Conservation (phyloP, 2,888 invertebrate species). For the Helicoverpa assulta region DNA sequence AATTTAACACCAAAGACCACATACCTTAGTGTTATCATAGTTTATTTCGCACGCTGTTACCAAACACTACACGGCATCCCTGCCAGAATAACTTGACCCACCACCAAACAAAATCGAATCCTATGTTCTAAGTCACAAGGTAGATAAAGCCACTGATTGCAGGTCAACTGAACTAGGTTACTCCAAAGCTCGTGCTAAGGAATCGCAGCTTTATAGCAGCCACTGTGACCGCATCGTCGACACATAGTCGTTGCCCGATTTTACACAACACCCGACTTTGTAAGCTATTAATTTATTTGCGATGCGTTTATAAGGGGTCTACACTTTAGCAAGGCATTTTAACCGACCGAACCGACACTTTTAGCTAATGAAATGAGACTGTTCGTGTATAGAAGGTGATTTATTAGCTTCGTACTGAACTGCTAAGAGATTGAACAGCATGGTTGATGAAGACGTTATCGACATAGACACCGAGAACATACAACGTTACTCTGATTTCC, state of each 20-base stretch:
- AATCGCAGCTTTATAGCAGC: conserved; percentile 83
- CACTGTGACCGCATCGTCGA: conserved; percentile 79
- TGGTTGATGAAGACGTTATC: background rate
- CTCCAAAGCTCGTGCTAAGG: conserved; percentile 77
- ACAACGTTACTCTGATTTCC: conserved; percentile 29
- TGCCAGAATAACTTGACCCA: conserved; percentile 66
- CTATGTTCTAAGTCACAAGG: conserved; percentile 7
- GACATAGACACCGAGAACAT: conserved; percentile 7
- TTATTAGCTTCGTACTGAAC: background rate
- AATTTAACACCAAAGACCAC: conserved; percentile 79
- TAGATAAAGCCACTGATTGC: conserved; percentile 54
- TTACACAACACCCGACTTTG: conserved; percentile 69
- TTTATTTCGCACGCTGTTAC: conserved; percentile 85
- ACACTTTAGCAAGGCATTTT: background rate
- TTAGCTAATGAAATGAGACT: background rate
- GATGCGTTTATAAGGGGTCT: conserved; percentile 38
- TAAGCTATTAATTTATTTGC: conserved; percentile 58
- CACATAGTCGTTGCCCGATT: conserved; percentile 75
- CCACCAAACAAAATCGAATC: conserved; percentile 53
- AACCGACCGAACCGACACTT: background rate
- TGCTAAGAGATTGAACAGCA: background rate
- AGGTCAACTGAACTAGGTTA: conserved; percentile 71
- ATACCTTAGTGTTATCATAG: conserved; percentile 83
- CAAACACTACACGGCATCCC: conserved; percentile 74
- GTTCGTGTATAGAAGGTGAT: background rate